These are phyloP conservation scores for Microcebus tavaratra DNA, from an alignment of 2,113 vertebrate genomes.

Conservation along the genomic window DNA sequence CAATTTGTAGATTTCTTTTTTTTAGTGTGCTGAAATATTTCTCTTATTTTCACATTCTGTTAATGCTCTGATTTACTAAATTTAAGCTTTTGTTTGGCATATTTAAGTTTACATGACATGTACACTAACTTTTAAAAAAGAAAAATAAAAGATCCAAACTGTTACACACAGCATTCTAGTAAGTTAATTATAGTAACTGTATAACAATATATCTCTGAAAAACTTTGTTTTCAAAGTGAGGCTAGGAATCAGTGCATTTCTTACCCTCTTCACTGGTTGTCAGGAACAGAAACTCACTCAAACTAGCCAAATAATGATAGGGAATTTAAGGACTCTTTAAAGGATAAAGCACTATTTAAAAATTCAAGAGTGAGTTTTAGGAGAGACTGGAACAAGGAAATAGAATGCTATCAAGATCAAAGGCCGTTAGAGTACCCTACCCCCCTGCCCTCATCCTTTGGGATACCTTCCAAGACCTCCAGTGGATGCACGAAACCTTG, in stretches of 20 bases:
- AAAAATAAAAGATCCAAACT: neutral
- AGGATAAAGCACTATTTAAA: conserved; percentile 24
- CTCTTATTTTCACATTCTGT: neutral
- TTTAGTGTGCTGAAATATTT: neutral
- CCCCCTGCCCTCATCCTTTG: neutral
- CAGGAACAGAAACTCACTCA: neutral
- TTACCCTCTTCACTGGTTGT: neutral
- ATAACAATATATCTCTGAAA: neutral
- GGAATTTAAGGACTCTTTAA: neutral
- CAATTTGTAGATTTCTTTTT: neutral
- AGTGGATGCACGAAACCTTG: neutral
- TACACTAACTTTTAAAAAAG: neutral
- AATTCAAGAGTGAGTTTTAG: neutral
- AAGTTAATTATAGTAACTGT: neutral
- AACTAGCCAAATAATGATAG: neutral
- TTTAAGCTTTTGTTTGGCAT: neutral
- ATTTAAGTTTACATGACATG: neutral
- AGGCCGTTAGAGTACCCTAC: neutral
- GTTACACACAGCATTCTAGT: neutral
- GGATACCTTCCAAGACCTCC: neutral
- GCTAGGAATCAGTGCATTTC: neutral
- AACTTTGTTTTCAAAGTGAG: conserved; percentile 11
- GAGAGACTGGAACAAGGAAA: neutral
- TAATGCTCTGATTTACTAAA: conserved; percentile 4
- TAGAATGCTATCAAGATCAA: neutral